Percentiles rank a stretch among this genome's conserved stretches.
phyloP scores from a whole-genome alignment of 2,113 vertebrate species.

The Tretioscincus oriximinensis region DNA sequence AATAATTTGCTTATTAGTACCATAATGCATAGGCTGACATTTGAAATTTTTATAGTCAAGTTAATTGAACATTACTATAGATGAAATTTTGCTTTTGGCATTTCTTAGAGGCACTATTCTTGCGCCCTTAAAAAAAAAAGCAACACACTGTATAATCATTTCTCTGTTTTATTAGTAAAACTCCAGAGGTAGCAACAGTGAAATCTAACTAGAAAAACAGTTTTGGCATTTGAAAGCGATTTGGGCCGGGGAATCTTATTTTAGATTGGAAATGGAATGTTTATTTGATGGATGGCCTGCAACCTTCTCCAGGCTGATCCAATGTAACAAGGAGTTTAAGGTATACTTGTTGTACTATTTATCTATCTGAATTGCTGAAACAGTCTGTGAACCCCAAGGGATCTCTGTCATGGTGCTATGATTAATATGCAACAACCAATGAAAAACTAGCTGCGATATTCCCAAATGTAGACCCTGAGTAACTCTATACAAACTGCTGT shows the following conservation, averaged over 20 bases:
- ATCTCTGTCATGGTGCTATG: conserved; percentile 43
- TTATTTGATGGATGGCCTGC: conserved; percentile 50
- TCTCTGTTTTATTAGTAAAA: conserved; percentile 7
- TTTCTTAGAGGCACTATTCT: conserved; percentile 50
- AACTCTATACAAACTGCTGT: conserved; percentile 21
- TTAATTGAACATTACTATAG: conserved; percentile 30
- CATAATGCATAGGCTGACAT: conserved; percentile 30
- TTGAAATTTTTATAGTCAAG: conserved; percentile 47
- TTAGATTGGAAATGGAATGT: conserved; percentile 25
- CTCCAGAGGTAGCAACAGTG: not conserved
- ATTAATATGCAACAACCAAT: conserved; percentile 26
- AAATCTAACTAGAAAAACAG: conserved; percentile 24
- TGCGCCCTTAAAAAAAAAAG: conserved; percentile 31
- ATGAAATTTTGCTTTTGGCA: conserved; percentile 49
- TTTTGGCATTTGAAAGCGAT: conserved; percentile 50
- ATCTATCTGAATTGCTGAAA: conserved; percentile 28
- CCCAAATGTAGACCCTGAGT: conserved; percentile 41
- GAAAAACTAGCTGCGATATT: conserved; percentile 52
- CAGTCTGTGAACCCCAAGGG: conserved; percentile 48
- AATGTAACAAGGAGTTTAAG: conserved; percentile 34
- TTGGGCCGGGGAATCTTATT: conserved; percentile 51
- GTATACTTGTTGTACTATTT: conserved; percentile 39
- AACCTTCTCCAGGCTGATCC: conserved; percentile 31
- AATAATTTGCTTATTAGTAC: conserved; percentile 49
- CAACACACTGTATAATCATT: conserved; percentile 3